Conservation (phyloP, 2,888 invertebrate species). For the Spialia ferax region DNA sequence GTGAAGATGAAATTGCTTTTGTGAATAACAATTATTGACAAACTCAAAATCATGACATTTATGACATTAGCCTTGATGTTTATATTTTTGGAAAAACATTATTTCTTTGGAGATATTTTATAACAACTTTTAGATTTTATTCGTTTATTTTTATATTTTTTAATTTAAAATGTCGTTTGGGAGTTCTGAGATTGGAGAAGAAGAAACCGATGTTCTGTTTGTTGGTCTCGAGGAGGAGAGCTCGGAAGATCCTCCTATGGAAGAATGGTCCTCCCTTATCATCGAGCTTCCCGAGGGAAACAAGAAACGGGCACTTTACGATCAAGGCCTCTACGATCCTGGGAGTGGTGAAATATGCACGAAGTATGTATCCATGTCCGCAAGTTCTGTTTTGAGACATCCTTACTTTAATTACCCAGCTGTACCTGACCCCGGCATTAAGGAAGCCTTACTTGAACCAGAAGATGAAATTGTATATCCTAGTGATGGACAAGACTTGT, state of each 20-base stretch:
- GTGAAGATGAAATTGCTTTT: background rate
- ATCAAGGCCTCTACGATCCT: constrained; percentile 60
- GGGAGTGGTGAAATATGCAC: constrained; percentile 69
- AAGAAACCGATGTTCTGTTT: constrained; percentile 44
- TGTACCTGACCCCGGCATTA: constrained; percentile 70
- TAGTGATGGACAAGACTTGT: constrained; percentile 70
- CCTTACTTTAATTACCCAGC: constrained; percentile 69
- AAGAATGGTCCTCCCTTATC: constrained; percentile 70
- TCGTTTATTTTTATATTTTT: background rate
- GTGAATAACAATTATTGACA: too few relatives aligned
- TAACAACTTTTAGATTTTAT: constrained; percentile 24
- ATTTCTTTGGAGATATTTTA: background rate
- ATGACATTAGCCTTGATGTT: background rate
- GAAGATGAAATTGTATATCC: constrained; percentile 55
- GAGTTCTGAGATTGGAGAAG: constrained; percentile 41
- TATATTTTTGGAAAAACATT: background rate
- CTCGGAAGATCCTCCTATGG: constrained; percentile 66
- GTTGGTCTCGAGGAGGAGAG: constrained; percentile 53
- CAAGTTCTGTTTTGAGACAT: constrained; percentile 65
- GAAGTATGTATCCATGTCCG: constrained; percentile 63
- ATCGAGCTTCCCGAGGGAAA: constrained; percentile 53
- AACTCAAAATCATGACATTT: background rate
- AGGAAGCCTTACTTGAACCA: constrained; percentile 59
- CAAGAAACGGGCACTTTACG: constrained; percentile 52
- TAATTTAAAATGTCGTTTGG: constrained; percentile 47